phyloP scores from a whole-genome alignment of 2,113 vertebrate genomes.

The Columba janthina region DNA sequence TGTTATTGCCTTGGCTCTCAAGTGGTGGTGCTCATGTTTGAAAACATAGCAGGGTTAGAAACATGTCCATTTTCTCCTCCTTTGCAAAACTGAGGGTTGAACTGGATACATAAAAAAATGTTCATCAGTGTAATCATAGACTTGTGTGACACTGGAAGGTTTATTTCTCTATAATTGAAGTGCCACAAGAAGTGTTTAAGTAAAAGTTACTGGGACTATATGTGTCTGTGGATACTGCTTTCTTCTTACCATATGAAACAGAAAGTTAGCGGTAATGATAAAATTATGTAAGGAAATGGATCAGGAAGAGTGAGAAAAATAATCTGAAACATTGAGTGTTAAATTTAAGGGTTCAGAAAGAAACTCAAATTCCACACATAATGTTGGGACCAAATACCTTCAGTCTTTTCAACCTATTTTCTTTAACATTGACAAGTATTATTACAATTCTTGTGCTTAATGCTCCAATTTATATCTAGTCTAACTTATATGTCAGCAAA shows the following conservation, averaged over 20 bases:
- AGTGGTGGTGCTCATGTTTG: slow-evolving; percentile 1
- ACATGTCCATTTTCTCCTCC: not conserved
- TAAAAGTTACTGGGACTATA: not conserved
- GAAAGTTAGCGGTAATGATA: not conserved
- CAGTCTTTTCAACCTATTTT: slow-evolving; percentile 9
- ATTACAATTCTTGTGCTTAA: not conserved
- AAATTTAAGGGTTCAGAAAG: slow-evolving; percentile 29
- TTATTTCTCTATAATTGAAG: not conserved
- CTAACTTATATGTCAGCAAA: slow-evolving; percentile 6
- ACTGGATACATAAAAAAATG: not conserved
- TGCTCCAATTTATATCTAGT: slow-evolving; percentile 29
- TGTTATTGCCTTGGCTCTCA: not conserved
- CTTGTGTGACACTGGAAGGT: not conserved
- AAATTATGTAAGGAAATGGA: slow-evolving; percentile 47
- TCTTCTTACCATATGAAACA: not conserved
- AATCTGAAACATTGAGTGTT: slow-evolving; percentile 22
- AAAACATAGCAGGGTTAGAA: not conserved
- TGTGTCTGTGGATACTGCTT: not conserved
- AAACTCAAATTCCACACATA: not conserved
- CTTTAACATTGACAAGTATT: slow-evolving; percentile 11
- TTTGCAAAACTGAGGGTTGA: not conserved
- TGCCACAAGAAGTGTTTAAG: not conserved
- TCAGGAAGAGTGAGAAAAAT: slow-evolving; percentile 25
- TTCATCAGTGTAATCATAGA: not conserved
- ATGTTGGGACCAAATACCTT: not conserved